Conservation (phyloP, 2,113 vertebrate genomes). For the Neogale vison region DNA sequence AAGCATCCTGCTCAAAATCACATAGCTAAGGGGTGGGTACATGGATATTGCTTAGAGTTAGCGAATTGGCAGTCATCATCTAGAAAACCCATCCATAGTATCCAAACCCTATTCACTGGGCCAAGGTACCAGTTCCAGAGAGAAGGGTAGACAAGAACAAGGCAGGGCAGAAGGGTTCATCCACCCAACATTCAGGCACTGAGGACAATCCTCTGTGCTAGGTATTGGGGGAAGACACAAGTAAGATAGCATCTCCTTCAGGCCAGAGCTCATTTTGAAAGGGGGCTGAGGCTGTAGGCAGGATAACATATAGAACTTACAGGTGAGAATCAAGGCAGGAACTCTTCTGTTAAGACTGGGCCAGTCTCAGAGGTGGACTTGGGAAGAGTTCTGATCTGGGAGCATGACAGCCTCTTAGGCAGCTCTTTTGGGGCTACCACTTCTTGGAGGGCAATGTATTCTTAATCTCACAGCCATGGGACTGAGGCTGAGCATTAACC, state of each 20-base stretch:
- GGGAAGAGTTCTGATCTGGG: background rate
- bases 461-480: background rate
- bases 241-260: background rate
- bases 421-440: background rate
- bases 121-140: background rate
- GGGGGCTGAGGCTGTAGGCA: background rate
- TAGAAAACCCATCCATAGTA: background rate
- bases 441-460: background rate
- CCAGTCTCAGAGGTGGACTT: background rate
- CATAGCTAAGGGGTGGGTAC: background rate
- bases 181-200: background rate
- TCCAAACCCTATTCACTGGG: background rate
- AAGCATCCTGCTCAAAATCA: background rate
- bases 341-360: background rate
- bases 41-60: background rate
- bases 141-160: background rate
- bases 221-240: background rate
- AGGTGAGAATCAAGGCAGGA: background rate
- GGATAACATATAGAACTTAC: background rate
- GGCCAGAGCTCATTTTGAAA: background rate
- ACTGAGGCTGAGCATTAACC: background rate
- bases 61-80: background rate
- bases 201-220: background rate
- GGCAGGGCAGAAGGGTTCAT: background rate
- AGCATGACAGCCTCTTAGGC: background rate